A percentile compares a stretch with the other conserved stretches of the same genome.
Conservation (phyloP, 1,140 invertebrate species). For the Chironomus striatipennis region DNA sequence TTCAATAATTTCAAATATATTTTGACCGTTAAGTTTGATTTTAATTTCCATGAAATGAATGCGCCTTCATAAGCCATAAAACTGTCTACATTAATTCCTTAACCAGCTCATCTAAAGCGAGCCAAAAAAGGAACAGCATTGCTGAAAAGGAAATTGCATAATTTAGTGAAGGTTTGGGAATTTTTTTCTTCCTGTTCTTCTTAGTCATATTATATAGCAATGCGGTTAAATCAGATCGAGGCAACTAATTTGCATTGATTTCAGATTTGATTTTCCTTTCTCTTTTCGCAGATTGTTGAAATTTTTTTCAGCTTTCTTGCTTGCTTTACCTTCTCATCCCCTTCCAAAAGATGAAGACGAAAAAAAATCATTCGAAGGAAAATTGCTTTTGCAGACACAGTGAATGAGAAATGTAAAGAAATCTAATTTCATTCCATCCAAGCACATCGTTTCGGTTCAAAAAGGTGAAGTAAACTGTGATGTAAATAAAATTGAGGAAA, state of each 20-base stretch:
- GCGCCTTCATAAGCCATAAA: no score
- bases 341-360: no score
- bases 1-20: no score
- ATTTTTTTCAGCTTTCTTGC: not conserved
- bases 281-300: not conserved
- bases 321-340: not conserved
- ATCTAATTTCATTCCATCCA: no score
- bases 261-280: not conserved
- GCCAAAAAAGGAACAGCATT: not conserved
- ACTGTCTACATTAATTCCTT: not conserved
- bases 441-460: no score
- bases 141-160: conserved; percentile 17
- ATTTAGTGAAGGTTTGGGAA: not conserved
- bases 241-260: conserved; percentile 22
- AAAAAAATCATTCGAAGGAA: no score
- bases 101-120: not conserved
- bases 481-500: not conserved
- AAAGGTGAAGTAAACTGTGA: no score
- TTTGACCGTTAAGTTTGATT: no score
- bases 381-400: no score
- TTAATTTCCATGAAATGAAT: no score
- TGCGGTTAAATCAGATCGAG: not conserved
- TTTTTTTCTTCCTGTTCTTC: no score
- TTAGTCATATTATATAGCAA: not conserved
- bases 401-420: no score